Evolutionary conservation across 2,888 invertebrate genomes (phyloP).

Genomic region (Ectropis crepuscularia): DNA sequence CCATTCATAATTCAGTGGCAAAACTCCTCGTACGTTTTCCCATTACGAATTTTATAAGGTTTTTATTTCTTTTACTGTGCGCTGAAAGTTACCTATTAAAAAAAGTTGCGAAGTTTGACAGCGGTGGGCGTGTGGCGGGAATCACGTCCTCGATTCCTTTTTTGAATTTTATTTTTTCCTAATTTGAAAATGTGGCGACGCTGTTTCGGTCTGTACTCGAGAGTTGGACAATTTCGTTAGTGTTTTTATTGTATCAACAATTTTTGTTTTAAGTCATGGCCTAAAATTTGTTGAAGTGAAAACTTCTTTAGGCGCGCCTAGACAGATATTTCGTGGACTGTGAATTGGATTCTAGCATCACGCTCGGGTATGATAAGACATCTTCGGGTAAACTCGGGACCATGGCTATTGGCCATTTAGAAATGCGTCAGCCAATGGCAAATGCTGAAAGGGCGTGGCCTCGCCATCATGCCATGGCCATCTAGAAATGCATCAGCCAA

Average conservation of each 20-base stretch:
- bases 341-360: too few relatives aligned
- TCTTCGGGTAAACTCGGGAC: too few relatives aligned
- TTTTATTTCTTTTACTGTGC: conserved; percentile 70
- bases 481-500: too few relatives aligned
- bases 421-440: too few relatives aligned
- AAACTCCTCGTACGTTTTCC: conserved; percentile 83
- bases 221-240: neutral
- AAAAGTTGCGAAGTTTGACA: conserved; percentile 49
- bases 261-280: too few relatives aligned
- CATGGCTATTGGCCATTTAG: too few relatives aligned
- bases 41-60: conserved; percentile 83
- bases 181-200: conserved; percentile 24
- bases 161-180: conserved; percentile 23
- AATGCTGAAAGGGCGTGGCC: too few relatives aligned
- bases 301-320: too few relatives aligned
- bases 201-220: neutral
- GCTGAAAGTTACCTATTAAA: conserved; percentile 53
- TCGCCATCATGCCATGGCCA: too few relatives aligned
- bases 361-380: too few relatives aligned
- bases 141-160: conserved; percentile 36
- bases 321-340: too few relatives aligned
- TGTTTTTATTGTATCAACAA: neutral
- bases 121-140: conserved; percentile 30
- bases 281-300: too few relatives aligned
- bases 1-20: conserved; percentile 82